Base-by-base conservation (phyloP, 2,888 invertebrate genomes). In the Chloroclysta siterata region DNA sequence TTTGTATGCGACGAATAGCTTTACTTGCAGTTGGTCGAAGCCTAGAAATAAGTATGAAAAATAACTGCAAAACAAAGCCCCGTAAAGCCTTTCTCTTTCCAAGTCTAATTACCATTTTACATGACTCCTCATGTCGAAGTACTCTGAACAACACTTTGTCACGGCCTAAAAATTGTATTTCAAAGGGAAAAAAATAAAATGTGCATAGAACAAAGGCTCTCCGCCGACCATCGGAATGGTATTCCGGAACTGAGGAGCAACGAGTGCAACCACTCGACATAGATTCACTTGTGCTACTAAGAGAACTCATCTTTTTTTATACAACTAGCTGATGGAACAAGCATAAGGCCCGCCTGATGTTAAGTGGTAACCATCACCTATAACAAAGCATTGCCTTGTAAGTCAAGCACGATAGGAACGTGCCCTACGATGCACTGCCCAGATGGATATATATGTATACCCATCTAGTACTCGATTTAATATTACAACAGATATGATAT, bases 211-310 rank as follows among this genome's bases (percentile, higher is more conserved):
- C 79, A 81, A 80, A 78, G 77, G 72, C 70, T 61, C 75, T 78
- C 80, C 71, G 74, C 71, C 76, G 75, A 65, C 77, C 76, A 82
- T 82, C 72, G 78, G 76, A 79, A 81, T 74, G 77, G 81, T 83
- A 82, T 81, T 79, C 81, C 65, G 57, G 65, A 72, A 74, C 64
- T 65, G 72, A 70, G 72, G 64, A 73, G 70, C 67, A 69, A 70
- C 72, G 73, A 82, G 80, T 77, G 78, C 74, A 67, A 61, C 72
- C 71, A 75, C 82, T 82, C 82, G 83, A 83, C 83, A 83, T 76
- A 83, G 73, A 82, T 83, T 76, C 78, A 71, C 71, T 62, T 70
- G 63, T 33, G 42, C 28, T 69, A 74, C 68, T 58, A 57, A 7
- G 22, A 52, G 52, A 67, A 66, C 58, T 64, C 59, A 44, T 59